phyloP scores from a whole-genome alignment of 2,797 vertebrate species.

The Knipowitschia caucasica region DNA sequence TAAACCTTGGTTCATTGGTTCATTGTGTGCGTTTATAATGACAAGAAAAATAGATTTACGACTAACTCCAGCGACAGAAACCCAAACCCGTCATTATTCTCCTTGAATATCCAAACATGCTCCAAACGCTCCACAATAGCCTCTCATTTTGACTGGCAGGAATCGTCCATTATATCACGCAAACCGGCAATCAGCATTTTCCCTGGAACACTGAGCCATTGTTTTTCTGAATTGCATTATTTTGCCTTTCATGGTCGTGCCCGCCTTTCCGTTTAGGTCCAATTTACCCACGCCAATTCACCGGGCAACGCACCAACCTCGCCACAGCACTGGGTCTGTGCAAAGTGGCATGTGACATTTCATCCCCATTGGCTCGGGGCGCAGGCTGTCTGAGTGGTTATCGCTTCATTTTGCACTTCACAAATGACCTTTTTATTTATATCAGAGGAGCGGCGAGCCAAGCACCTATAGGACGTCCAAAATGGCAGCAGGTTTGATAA shows the following conservation, averaged over 20 bases:
- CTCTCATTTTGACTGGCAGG: not conserved
- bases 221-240: not conserved
- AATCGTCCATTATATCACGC: not conserved
- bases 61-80: too few relatives aligned
- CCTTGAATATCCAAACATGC: not conserved
- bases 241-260: conserved; percentile 3
- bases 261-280: conserved; percentile 10
- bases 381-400: conserved; percentile 3
- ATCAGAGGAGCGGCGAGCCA: not conserved
- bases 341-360: conserved; percentile 15
- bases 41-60: too few relatives aligned
- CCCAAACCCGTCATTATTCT: not conserved
- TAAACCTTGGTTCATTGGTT: too few relatives aligned
- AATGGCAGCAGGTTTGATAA: not conserved
- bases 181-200: not conserved
- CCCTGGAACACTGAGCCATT: not conserved
- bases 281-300: conserved; percentile 10
- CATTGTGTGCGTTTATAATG: too few relatives aligned
- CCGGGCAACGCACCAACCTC: conserved; percentile 15
- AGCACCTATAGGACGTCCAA: not conserved
- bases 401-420: conserved; percentile 7
- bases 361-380: conserved; percentile 3
- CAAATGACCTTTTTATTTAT: conserved; percentile 14
- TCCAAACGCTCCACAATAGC: not conserved
- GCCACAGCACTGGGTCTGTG: conserved; percentile 3